Conservation (phyloP, 2,113 vertebrate species). For the Siniperca chuatsi region DNA sequence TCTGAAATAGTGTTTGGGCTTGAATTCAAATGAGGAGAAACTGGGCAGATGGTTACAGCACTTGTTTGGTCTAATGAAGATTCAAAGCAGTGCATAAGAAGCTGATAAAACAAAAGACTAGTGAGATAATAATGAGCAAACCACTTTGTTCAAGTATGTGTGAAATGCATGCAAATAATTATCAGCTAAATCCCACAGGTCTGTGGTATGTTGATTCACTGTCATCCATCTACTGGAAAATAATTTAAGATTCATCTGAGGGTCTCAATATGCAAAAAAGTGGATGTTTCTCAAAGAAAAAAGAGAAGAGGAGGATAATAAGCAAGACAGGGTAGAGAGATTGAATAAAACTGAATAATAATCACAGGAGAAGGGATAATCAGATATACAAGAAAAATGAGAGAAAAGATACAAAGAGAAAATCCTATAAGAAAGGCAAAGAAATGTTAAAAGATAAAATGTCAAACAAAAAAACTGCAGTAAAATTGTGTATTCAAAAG, state of each 20-base stretch:
- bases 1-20: conserved; percentile 4
- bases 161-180: conserved; percentile 61
- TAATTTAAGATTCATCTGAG: conserved; percentile 10
- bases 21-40: conserved; percentile 47
- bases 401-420: background rate
- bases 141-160: conserved; percentile 52
- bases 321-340: background rate
- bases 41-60: conserved; percentile 50
- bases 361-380: background rate
- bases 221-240: conserved; percentile 6
- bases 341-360: conserved; percentile 6
- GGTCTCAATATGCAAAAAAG: background rate
- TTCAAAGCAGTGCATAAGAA: conserved; percentile 37
- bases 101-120: conserved; percentile 39
- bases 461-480: background rate
- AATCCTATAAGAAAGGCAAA: background rate
- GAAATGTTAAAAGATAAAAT: background rate
- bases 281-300: conserved; percentile 6
- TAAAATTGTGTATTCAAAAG: background rate
- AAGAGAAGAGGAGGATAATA: conserved; percentile 10
- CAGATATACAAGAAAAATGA: background rate
- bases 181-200: conserved; percentile 30
- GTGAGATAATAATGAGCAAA: conserved; percentile 45
- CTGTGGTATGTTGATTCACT: conserved; percentile 30
- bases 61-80: conserved; percentile 56